These are phyloP conservation scores for Atrina japonica DNA, from an alignment of 2,888 invertebrate genomes.

Conservation along the genomic window DNA sequence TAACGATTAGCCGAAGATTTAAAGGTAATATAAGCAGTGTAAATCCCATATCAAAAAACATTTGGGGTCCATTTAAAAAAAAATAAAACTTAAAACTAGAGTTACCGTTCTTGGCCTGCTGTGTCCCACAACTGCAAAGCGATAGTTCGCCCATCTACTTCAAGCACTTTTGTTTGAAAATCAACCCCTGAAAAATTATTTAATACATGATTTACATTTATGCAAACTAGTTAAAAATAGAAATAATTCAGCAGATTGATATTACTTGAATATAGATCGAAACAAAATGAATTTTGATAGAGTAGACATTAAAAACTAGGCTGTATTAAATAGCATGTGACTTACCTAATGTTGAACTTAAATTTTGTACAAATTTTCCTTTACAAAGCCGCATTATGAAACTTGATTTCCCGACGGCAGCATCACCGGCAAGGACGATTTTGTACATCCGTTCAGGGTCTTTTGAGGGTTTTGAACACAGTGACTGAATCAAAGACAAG, in stretches of 20 bases:
- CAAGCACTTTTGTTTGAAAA: conserved; percentile 81
- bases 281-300: too few relatives aligned
- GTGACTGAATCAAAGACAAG: conserved; percentile 11
- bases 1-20: too few relatives aligned
- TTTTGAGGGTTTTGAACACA: conserved; percentile 32
- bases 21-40: too few relatives aligned
- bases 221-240: too few relatives aligned
- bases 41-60: too few relatives aligned
- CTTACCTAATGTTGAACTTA: conserved; percentile 84
- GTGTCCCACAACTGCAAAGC: conserved; percentile 85
- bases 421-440: conserved; percentile 85
- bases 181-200: conserved; percentile 74
- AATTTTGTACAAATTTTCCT: conserved; percentile 83
- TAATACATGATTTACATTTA: not conserved
- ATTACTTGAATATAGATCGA: too few relatives aligned
- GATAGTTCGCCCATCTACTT: conserved; percentile 84
- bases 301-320: too few relatives aligned
- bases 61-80: too few relatives aligned
- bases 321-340: not conserved
- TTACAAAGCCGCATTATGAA: conserved; percentile 84
- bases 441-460: conserved; percentile 84
- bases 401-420: conserved; percentile 85
- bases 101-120: conserved; percentile 83
- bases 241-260: too few relatives aligned
- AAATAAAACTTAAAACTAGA: not conserved